A percentile compares a stretch with the other conserved stretches of the same genome.
phyloP scores from a whole-genome alignment of 1,140 invertebrate genomes.

The Drosophila subpulchrella region DNA sequence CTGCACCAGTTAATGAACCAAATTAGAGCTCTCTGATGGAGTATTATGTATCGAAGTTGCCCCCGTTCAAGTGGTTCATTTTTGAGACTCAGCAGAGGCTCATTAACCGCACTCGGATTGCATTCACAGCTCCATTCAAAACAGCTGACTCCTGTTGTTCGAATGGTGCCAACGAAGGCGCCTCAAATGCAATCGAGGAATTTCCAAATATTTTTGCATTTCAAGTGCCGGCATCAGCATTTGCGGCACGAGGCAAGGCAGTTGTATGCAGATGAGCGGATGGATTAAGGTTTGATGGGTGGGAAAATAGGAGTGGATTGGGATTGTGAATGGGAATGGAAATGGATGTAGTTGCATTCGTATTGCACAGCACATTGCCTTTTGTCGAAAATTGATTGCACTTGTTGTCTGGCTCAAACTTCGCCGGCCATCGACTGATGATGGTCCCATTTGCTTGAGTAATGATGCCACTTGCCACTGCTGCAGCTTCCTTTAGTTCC shows the following conservation, averaged over 20 bases:
- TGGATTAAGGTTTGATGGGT: neutral
- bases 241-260: conserved; percentile 23
- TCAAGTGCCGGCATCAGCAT: conserved; percentile 71
- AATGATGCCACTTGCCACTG: conserved; percentile 73
- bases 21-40: neutral
- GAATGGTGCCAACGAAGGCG: neutral
- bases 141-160: conserved; percentile 1
- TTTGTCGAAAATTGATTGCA: conserved; percentile 72
- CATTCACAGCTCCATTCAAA: conserved; percentile 16
- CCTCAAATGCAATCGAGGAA: conserved; percentile 44
- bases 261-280: conserved; percentile 11
- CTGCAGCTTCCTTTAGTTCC: neutral
- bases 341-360: conserved; percentile 7
- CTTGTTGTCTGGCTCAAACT: conserved; percentile 57
- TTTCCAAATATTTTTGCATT: conserved; percentile 80
- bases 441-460: conserved; percentile 79
- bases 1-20: neutral
- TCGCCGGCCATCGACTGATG: conserved; percentile 48
- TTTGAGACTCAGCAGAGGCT: conserved; percentile 20
- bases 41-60: conserved; percentile 3
- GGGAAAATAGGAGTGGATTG: conserved; percentile 4
- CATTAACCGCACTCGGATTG: conserved; percentile 32
- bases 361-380: conserved; percentile 37
- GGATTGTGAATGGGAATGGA: neutral
- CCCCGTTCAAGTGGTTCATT: neutral